Evolutionary conservation across 2,888 invertebrate genomes (phyloP).

Genomic region (Hipparchia sbordonii): DNA sequence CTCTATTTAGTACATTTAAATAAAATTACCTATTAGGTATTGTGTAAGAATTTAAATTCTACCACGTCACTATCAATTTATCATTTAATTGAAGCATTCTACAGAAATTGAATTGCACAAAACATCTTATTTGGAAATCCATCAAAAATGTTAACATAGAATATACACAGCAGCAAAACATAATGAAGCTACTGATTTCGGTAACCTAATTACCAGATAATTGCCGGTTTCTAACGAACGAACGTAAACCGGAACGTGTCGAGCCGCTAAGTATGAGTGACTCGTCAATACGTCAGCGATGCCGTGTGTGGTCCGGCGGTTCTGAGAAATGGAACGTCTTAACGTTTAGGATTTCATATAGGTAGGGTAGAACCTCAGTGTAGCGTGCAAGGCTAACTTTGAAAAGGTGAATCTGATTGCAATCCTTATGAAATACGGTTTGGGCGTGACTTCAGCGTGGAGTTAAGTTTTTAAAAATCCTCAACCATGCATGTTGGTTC

Average conservation of each 20-base stretch:
- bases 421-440: too few species aligned
- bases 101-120: neutral
- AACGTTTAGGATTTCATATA: constrained; percentile 10
- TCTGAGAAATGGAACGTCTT: constrained; percentile 43
- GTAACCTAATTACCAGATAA: constrained; percentile 21
- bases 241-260: constrained; percentile 27
- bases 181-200: constrained; percentile 13
- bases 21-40: too few species aligned
- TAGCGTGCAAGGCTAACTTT: neutral
- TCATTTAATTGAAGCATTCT: too few species aligned
- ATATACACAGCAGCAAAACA: neutral
- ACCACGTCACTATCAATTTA: too few species aligned
- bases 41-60: too few species aligned
- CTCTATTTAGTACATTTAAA: too few species aligned
- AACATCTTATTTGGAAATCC: neutral
- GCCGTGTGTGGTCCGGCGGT: constrained; percentile 48
- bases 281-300: constrained; percentile 44
- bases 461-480: too few species aligned
- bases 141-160: neutral
- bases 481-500: too few species aligned
- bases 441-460: too few species aligned
- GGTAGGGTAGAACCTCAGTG: neutral
- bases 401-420: neutral
- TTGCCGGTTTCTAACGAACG: constrained; percentile 24
- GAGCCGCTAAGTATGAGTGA: constrained; percentile 30